Base-by-base conservation (phyloP, 2,888 invertebrate genomes). In the Drosophila subsilvestris region DNA sequence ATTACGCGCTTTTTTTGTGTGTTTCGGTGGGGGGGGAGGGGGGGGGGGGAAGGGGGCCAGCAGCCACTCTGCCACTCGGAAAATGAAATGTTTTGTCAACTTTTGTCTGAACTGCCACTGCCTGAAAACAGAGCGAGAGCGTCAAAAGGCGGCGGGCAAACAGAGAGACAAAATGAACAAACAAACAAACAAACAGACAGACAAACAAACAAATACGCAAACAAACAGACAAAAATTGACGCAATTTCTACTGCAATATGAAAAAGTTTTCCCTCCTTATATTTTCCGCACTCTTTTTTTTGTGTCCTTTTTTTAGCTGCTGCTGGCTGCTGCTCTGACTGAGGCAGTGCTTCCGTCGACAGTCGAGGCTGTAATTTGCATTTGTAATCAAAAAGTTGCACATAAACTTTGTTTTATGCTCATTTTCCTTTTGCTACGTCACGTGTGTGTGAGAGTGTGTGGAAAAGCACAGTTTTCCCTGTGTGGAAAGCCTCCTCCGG, bases 351-450 rank as follows among this genome's bases (percentile, higher is more conserved):
- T 44, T 47, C 72, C 10, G 32, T 12, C 37, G 37, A n/a, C 37
- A 71, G 71, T 73, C 74, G 76, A 74, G 69, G 82, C 60, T 85
- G 84, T 84, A 84, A 84, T 84, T 84, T 87, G 84, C 86, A 84
- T 84, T 87, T 86, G 88, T 84, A 84, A 87, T 84, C 84, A 84
- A 88, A 84, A 84, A 88, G 84, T 84, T 84, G 77, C 88, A 76
- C 80, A 84, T 86, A 79, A 83, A 88, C 88, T 83, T 83, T 83
- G 80, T 87, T 87, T 87, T 81, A 71, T 72, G 70, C 70, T 73
- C 70, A 71, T 73, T 71, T 71, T 73, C 53, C 70, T 56, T 20
- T 53, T 44, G 56, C 73, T 63, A 63, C n/a, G 63, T 43, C 61
- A 54, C 54, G 63, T 57, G 47, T 45, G 50, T 43, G 55, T 44